Evolutionary conservation across 2,113 vertebrate genomes (phyloP).

Genomic region (Ceratotherium simum): DNA sequence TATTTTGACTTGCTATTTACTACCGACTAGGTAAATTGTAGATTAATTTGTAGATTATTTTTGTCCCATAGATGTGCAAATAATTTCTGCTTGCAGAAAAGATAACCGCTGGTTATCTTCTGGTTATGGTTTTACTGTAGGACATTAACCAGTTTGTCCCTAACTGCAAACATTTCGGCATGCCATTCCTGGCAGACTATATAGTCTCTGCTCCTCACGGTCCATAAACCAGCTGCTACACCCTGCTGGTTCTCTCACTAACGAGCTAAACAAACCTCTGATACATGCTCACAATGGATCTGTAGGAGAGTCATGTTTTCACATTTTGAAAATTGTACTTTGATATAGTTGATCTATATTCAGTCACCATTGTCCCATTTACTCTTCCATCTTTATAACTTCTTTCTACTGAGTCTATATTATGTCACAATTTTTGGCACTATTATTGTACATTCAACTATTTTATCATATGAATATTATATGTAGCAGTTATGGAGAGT

Average conservation of each 20-base stretch:
- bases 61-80: background rate
- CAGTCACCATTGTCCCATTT: background rate
- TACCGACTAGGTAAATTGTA: background rate
- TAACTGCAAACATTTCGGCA: background rate
- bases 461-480: background rate
- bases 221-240: background rate
- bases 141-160: background rate
- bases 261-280: background rate
- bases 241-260: background rate
- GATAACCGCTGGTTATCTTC: background rate
- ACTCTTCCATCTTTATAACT: background rate
- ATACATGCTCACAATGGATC: background rate
- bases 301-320: background rate
- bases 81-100: background rate
- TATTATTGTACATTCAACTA: background rate
- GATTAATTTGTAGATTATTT: background rate
- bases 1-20: background rate
- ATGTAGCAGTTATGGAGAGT: background rate
- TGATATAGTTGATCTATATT: background rate
- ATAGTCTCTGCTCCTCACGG: background rate
- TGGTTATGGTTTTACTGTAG: background rate
- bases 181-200: background rate
- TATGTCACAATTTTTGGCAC: background rate
- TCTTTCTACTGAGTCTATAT: background rate
- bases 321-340: background rate